Evolutionary conservation across 1,140 invertebrate genomes (phyloP).

Genomic region (Formica selysi): DNA sequence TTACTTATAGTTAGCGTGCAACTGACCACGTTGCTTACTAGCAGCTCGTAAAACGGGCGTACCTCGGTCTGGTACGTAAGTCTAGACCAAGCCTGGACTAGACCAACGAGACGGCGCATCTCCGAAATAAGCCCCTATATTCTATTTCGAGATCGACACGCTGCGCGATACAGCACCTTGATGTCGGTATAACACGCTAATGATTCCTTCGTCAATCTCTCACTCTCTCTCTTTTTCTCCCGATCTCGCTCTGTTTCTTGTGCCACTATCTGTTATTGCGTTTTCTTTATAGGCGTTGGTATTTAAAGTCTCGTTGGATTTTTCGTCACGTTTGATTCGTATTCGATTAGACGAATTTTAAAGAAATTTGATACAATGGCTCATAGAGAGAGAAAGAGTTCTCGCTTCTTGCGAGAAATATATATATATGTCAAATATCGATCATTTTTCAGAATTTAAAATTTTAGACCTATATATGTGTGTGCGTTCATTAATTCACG

Average conservation of each 20-base stretch:
- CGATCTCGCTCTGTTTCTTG: constrained; percentile 16
- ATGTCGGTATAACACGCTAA: constrained; percentile 75
- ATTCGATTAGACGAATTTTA: not conserved
- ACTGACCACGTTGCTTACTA: constrained; percentile 69
- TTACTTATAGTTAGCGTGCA: constrained; percentile 61
- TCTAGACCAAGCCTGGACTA: constrained; percentile 83
- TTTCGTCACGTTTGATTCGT: not conserved
- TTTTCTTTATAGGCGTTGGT: not conserved
- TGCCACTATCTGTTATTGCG: constrained; percentile 9
- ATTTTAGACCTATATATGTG: not conserved
- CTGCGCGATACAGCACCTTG: constrained; percentile 72
- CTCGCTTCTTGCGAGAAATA: not conserved
- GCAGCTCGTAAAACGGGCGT: constrained; percentile 74
- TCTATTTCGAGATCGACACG: constrained; percentile 81
- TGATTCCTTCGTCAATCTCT: constrained; percentile 69
- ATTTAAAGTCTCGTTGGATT: constrained; percentile 26
- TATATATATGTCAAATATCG: not conserved
- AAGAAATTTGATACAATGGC: not conserved
- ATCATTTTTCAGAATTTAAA: not conserved
- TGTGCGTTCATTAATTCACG: not conserved
- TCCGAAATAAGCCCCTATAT: constrained; percentile 81
- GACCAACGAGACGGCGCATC: constrained; percentile 81
- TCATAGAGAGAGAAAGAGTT: not conserved
- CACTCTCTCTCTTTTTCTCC: not conserved
- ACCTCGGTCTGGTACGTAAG: constrained; percentile 81